These are phyloP conservation scores for Columba guinea DNA, from an alignment of 2,797 vertebrate genomes.

Conservation along the genomic window DNA sequence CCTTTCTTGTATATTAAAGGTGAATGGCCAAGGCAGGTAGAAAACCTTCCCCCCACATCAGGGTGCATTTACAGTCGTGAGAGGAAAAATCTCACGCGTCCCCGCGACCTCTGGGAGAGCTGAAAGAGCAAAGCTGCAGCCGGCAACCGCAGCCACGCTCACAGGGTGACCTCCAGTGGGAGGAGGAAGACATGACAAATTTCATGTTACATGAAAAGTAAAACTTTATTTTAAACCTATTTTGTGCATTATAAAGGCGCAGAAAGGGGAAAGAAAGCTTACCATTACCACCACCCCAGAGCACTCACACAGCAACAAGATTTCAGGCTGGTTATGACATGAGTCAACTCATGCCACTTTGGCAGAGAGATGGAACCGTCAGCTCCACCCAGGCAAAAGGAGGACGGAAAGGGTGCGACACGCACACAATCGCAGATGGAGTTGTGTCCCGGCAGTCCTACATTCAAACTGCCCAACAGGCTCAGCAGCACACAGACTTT, in stretches of 20 bases:
- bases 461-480: rapidly evolving
- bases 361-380: rapidly evolving
- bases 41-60: background rate
- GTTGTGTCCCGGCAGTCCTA: background rate
- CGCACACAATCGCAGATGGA: rapidly evolving
- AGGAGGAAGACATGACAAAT: conserved; percentile 2
- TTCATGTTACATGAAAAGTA: background rate
- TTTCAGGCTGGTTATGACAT: background rate
- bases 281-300: background rate
- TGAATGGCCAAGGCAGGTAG: background rate
- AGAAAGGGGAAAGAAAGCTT: background rate
- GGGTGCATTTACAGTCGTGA: rapidly evolving
- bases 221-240: conserved; percentile 37
- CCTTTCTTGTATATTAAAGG: background rate
- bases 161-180: conserved; percentile 26
- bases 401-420: rapidly evolving
- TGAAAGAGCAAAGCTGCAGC: background rate
- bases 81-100: rapidly evolving
- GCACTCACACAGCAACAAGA: rapidly evolving
- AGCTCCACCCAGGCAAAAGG: background rate
- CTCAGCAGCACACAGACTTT: background rate
- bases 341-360: rapidly evolving
- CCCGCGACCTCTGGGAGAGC: background rate
- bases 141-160: rapidly evolving
- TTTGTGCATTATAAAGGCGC: background rate